Percentiles rank a stretch among this genome's conserved stretches.
Evolutionary conservation across 37 sponge, comb jelly and placozoan species (phyloP).

Genomic region (Diacarnus erythraeanus): DNA sequence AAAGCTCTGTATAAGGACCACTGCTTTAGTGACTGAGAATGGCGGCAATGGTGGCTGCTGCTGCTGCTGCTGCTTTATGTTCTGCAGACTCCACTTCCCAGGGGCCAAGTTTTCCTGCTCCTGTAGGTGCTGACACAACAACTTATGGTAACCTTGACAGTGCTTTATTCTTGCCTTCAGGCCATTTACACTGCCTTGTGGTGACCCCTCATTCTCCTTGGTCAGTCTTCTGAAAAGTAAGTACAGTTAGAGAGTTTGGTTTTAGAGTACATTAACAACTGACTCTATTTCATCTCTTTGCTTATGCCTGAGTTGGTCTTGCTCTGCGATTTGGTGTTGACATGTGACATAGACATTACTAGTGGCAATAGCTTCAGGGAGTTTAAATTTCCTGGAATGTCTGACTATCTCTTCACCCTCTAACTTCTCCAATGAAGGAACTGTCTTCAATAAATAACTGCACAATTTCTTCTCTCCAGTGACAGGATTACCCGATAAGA

Average conservation of each 20-base stretch:
- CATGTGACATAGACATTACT: slow-evolving; percentile 17
- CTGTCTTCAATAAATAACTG: slow-evolving; percentile 11
- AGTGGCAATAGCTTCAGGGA: background rate
- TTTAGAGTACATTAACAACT: background rate
- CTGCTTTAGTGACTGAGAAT: background rate
- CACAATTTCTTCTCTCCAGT: slow-evolving; percentile 35
- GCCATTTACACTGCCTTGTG: background rate
- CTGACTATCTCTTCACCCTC: background rate
- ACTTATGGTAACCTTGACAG: background rate
- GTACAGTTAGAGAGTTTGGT: background rate
- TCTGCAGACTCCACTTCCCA: background rate
- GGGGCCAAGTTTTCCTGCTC: slow-evolving; percentile 22
- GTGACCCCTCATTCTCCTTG: background rate
- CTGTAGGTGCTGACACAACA: slow-evolving; percentile 28
- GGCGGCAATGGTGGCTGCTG: background rate
- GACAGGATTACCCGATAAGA: slow-evolving; percentile 54
- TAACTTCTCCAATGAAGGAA: slow-evolving; percentile 14
- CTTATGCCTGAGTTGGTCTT: slow-evolving; percentile 13
- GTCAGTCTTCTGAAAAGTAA: background rate
- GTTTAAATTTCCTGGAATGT: background rate
- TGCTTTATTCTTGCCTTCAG: slow-evolving; percentile 4
- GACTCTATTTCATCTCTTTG: background rate
- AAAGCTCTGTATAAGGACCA: slow-evolving; percentile 23
- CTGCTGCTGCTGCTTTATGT: background rate
- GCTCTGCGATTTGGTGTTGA: slow-evolving; percentile 13